Evolutionary conservation across 2,888 invertebrate species (phyloP).

Genomic region (Elysia crispata): DNA sequence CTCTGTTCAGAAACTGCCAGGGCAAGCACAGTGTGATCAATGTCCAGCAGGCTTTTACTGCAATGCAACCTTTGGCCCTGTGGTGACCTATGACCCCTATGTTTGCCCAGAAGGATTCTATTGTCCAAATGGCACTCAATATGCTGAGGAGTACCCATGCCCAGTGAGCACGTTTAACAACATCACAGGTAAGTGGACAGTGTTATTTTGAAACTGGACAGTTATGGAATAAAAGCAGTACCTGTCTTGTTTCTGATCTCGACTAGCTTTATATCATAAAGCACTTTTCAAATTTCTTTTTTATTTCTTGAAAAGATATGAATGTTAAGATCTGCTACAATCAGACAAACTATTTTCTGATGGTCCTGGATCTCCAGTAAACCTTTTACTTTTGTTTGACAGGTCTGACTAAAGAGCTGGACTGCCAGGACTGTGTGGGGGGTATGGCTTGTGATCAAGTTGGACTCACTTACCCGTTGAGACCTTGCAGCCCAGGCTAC

Average conservation of each 20-base stretch:
- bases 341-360: too few species aligned
- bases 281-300: too few species aligned
- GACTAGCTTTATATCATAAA: too few species aligned
- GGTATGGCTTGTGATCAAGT: conserved; percentile 74
- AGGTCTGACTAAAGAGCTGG: conserved; percentile 62
- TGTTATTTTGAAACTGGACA: too few species aligned
- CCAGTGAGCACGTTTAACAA: conserved; percentile 74
- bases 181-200: conserved; percentile 71
- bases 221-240: too few species aligned
- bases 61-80: conserved; percentile 73
- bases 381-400: conserved; percentile 16
- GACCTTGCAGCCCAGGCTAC: conserved; percentile 72
- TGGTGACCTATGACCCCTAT: conserved; percentile 64
- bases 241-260: too few species aligned
- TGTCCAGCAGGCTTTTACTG: conserved; percentile 73
- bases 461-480: conserved; percentile 68
- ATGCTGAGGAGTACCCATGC: conserved; percentile 70
- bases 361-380: too few species aligned
- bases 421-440: conserved; percentile 72
- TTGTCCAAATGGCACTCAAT: conserved; percentile 72
- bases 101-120: conserved; percentile 74
- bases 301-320: too few species aligned
- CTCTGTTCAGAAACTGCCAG: conserved; percentile 57
- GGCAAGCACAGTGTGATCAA: conserved; percentile 60
- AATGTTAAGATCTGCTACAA: too few species aligned